Evolutionary conservation across 2,113 vertebrate genomes (phyloP), one percentile per base, ranked within the genome.

Genomic region (Thryonomys swinderianus): DNA sequence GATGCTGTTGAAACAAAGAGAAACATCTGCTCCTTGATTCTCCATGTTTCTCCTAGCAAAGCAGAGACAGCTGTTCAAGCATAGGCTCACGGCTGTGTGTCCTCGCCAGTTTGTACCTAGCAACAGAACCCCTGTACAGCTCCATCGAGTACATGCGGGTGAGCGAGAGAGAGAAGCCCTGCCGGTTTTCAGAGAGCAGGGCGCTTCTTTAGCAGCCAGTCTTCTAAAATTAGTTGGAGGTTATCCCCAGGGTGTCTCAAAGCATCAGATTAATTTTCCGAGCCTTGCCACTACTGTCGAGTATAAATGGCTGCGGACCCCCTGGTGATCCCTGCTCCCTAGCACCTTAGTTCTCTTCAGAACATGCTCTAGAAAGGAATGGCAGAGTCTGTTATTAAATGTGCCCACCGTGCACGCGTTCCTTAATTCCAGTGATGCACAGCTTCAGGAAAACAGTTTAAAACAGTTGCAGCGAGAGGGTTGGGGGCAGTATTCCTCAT

Each of bases 231-330:
- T 79, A 74, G 40, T 61, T 91, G 76, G 34, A 45, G 69, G 42
- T 95, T 86, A 89, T 90, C 93, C 30, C 62, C 87, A 2, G 91
- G 79, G 76, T 93, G n/a, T 76, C 53, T 94, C 34, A 3, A 87
- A 95, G 91, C 71, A 95, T 78, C 76, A 76, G 95, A 94, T 96
- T 88, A 91, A 81, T 98, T 96, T 97, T 53, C 92, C 13, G 11
- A 93, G 59, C 85, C 5, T 94, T 79, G 61, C 67, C 27, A 18
- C 62, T 84, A n/a, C 85, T 91, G 30, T 90, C 94, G 66, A 76
- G 53, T 93, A 92, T 21, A 95, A 94, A 94, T 87, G 90, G 93
- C 0, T 73, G n/a, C 51, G 30, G 45, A 94, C 89, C 11, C 34
- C 45, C 86, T 85, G 90, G 66, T 20, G 81, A 32, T 96, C 71